Evolutionary conservation across 2,797 vertebrate species (phyloP).

Genomic region (Calcarius lapponicus): DNA sequence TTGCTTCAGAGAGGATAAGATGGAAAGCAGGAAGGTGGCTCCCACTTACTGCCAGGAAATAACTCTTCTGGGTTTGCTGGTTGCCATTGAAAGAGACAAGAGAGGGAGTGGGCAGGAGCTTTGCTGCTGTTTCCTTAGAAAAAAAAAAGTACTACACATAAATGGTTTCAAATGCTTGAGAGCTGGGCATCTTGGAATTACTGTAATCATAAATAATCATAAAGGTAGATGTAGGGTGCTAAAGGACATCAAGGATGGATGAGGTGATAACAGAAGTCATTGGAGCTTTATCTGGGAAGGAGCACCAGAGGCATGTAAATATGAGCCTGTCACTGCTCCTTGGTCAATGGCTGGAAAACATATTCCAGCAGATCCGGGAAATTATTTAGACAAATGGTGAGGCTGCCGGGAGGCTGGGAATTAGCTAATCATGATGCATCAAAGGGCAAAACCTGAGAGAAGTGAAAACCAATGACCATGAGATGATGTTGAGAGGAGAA

Average conservation of each 20-base stretch:
- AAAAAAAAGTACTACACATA: background rate
- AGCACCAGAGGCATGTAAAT: background rate
- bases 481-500: constrained; percentile 33
- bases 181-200: background rate
- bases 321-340: constrained; percentile 12
- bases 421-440: constrained; percentile 48
- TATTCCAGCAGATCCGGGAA: constrained; percentile 14
- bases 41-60: background rate
- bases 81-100: background rate
- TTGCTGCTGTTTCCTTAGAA: background rate
- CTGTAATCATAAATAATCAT: background rate
- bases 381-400: constrained; percentile 11
- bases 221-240: background rate
- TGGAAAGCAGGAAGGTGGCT: background rate
- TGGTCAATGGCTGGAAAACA: background rate
- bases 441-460: constrained; percentile 54
- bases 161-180: background rate
- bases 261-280: constrained; percentile 15
- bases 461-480: background rate
- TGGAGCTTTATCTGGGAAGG: background rate
- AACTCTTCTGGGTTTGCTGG: background rate
- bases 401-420: background rate
- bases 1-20: background rate
- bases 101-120: background rate
- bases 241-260: background rate